Evolutionary conservation across 2,113 vertebrate genomes (phyloP).

Genomic region (Emberiza fucata): DNA sequence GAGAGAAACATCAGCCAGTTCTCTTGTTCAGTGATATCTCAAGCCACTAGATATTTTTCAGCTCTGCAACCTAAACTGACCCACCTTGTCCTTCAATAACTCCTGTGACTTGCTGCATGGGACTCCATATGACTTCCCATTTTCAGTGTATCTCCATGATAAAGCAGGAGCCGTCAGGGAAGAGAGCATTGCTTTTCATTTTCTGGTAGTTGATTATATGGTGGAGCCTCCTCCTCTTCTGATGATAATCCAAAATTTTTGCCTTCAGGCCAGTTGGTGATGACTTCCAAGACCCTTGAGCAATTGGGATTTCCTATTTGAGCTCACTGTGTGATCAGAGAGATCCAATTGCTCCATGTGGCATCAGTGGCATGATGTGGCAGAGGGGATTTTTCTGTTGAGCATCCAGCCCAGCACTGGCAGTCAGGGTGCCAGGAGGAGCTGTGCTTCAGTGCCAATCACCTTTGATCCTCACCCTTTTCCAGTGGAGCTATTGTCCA

Average conservation of each 20-base stretch:
- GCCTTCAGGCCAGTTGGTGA: not conserved
- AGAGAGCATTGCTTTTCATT: not conserved
- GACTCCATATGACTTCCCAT: not conserved
- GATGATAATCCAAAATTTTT: not conserved
- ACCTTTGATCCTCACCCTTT: not conserved
- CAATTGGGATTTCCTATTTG: not conserved
- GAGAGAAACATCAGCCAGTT: not conserved
- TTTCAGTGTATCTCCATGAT: not conserved
- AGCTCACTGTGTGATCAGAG: not conserved
- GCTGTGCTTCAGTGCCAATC: not conserved
- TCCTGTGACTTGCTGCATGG: not conserved
- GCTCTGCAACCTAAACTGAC: not conserved
- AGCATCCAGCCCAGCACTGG: not conserved
- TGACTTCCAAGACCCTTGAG: not conserved
- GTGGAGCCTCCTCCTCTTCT: not conserved
- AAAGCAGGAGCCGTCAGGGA: not conserved
- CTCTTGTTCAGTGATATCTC: not conserved
- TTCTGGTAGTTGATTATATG: not conserved
- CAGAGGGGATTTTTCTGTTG: not conserved
- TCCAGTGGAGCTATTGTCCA: not conserved
- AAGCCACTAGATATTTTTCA: not conserved
- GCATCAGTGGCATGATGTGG: not conserved
- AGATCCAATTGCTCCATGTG: not conserved
- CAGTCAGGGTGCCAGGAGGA: not conserved
- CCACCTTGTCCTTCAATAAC: not conserved